A percentile compares a stretch with the other conserved stretches of the same genome.
Conservation (phyloP, 2,888 invertebrate genomes). For the Thecophora atra region DNA sequence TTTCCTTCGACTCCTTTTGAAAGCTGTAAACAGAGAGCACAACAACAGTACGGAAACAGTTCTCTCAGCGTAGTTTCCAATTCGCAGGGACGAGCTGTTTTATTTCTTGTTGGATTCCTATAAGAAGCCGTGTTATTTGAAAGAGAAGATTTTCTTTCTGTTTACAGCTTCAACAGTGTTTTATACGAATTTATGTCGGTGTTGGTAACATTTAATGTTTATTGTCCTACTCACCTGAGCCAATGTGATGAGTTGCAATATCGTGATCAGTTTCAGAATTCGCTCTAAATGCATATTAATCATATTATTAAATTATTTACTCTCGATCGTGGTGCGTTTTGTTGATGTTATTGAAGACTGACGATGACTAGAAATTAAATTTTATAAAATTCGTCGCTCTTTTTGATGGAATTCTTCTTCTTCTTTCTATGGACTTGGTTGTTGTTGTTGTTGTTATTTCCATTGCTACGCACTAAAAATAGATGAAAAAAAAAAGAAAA, state of each 20-base stretch:
- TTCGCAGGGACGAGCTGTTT: not conserved
- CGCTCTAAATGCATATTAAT: constrained; percentile 44
- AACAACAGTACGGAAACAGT: too few species aligned
- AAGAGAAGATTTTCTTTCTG: not conserved
- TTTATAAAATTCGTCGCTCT: not conserved
- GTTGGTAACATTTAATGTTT: not conserved
- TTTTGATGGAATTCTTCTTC: not conserved
- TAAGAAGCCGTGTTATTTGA: not conserved
- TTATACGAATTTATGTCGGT: not conserved
- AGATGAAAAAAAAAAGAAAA: not conserved
- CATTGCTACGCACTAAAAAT: not conserved
- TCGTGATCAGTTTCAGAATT: constrained; percentile 52
- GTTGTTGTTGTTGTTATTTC: not conserved
- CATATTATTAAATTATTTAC: not conserved
- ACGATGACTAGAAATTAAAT: not conserved
- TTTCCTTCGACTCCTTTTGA: too few species aligned
- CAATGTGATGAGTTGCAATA: constrained; percentile 53
- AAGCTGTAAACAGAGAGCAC: too few species aligned
- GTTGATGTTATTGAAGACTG: not conserved
- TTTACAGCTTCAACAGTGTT: not conserved
- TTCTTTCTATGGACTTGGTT: not conserved
- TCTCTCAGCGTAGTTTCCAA: not conserved
- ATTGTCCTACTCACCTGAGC: constrained; percentile 55
- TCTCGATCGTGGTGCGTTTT: not conserved
- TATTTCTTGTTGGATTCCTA: not conserved